phyloP scores from a whole-genome alignment of 2,113 vertebrate genomes.

The Phaetusa simplex region DNA sequence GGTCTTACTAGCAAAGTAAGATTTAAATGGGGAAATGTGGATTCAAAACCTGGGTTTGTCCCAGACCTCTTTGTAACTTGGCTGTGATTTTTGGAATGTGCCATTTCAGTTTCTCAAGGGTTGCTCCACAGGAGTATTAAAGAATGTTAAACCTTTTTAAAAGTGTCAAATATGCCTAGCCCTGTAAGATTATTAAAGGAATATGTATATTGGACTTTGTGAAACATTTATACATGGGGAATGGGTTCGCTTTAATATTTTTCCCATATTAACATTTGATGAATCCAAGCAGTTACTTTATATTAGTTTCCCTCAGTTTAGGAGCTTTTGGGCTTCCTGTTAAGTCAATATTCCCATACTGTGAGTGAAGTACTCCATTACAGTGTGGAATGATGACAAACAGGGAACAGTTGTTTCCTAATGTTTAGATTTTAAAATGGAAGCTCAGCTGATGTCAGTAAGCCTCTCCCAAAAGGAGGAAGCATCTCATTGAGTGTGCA shows the following conservation, averaged over 20 bases:
- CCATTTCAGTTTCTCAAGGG: background rate
- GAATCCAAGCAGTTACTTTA: background rate
- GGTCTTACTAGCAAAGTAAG: background rate
- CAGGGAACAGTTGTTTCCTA: background rate
- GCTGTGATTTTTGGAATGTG: background rate
- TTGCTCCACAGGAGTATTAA: background rate
- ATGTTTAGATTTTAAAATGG: background rate
- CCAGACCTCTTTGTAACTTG: background rate
- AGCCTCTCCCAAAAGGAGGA: background rate
- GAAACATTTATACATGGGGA: background rate
- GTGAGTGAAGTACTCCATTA: fast-evolving
- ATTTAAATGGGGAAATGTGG: background rate
- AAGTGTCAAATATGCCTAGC: background rate
- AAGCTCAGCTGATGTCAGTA: background rate
- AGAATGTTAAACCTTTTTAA: background rate
- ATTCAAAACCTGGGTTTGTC: background rate
- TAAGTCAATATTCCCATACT: background rate
- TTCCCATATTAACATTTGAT: background rate
- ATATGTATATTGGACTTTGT: background rate
- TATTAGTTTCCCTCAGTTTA: background rate
- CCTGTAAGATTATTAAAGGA: background rate
- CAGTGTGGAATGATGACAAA: background rate
- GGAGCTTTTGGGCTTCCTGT: background rate
- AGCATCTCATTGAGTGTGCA: background rate
- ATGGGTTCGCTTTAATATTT: background rate